phyloP scores from a whole-genome alignment of 2,113 vertebrate species.

The Petrocephalus microphthalmus region DNA sequence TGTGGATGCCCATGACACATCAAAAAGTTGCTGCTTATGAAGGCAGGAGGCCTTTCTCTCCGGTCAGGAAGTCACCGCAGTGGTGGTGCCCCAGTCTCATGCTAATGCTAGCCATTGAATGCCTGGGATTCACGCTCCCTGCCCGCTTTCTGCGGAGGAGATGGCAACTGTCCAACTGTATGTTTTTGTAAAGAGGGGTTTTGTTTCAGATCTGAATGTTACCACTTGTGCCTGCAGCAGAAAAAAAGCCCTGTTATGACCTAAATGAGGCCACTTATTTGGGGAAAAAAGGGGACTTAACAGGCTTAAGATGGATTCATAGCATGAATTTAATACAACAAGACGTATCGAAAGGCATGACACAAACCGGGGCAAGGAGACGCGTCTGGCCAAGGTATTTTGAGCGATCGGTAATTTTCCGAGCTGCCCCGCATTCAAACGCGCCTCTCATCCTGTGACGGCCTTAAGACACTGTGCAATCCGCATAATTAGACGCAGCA shows the following conservation, averaged over 20 bases:
- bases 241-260: conserved; percentile 73
- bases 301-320: conserved; percentile 77
- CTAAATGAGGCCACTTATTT: conserved; percentile 66
- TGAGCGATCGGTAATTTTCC: conserved; percentile 92
- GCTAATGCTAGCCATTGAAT: conserved; percentile 76
- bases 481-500: conserved; percentile 95
- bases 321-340: conserved; percentile 86
- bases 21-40: conserved; percentile 51
- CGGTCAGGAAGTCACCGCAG: conserved; percentile 77
- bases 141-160: conserved; percentile 74
- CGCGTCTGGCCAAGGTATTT: conserved; percentile 88
- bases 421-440: conserved; percentile 89
- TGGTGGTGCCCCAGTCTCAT: conserved; percentile 78
- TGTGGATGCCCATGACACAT: conserved; percentile 57
- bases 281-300: conserved; percentile 42
- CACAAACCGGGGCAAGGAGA: conserved; percentile 59
- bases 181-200: conserved; percentile 78
- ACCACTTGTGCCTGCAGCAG: conserved; percentile 73
- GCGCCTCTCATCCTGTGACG: conserved; percentile 96
- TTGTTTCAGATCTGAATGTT: conserved; percentile 76
- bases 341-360: conserved; percentile 78
- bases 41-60: not conserved
- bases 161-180: conserved; percentile 73
- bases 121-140: conserved; percentile 71
- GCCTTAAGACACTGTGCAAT: conserved; percentile 95